A percentile compares a stretch with the other conserved stretches of the same genome.
These are phyloP conservation scores for Eupeodes latifasciatus DNA, from an alignment of 2,888 invertebrate genomes.

Conservation along the genomic window DNA sequence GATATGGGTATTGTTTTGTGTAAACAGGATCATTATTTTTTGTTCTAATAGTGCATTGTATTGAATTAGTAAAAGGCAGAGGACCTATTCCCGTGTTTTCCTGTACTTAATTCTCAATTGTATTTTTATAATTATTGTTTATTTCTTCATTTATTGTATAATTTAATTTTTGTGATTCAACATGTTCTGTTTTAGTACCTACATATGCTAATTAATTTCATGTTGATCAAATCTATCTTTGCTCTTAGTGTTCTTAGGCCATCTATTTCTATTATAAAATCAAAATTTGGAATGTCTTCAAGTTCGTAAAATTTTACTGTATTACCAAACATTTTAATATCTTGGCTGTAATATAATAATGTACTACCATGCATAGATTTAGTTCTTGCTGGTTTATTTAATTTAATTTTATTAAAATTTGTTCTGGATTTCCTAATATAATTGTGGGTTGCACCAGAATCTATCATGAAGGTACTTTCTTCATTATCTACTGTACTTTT, in stretches of 20 bases:
- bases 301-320: conserved; percentile 5
- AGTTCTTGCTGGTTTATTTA: background rate
- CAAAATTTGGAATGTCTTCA: background rate
- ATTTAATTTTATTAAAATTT: background rate
- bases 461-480: conserved; percentile 12
- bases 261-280: conserved; percentile 3
- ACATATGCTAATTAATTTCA: background rate
- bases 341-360: background rate
- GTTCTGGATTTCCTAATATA: conserved; percentile 4
- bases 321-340: conserved; percentile 7
- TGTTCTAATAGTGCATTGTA: conserved; percentile 10
- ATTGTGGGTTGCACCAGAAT: no score
- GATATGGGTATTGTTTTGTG: conserved; percentile 24
- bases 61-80: conserved; percentile 3
- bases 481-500: background rate
- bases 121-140: background rate
- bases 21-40: conserved; percentile 22
- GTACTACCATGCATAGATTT: conserved; percentile 7
- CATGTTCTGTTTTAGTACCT: background rate
- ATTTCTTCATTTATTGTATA: background rate
- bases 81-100: background rate
- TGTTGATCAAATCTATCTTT: background rate
- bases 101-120: background rate
- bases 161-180: background rate
- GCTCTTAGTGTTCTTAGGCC: background rate